Conservation (phyloP, 2,888 invertebrate species). For the Drosophila demipolita region DNA sequence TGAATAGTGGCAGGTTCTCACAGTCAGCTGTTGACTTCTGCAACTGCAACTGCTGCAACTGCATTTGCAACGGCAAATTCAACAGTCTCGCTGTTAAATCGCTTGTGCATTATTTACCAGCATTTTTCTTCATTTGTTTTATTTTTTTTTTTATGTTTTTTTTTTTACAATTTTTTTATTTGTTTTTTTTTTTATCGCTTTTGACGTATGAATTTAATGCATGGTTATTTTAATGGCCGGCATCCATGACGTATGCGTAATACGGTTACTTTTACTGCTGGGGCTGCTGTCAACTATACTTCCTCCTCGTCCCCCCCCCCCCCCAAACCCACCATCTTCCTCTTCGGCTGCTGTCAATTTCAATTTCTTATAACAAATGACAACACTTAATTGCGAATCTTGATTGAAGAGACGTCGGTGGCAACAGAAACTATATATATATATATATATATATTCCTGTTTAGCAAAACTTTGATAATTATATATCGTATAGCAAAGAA, state of each 20-base stretch:
- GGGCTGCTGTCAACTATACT: conserved; percentile 1
- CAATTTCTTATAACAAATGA: neutral
- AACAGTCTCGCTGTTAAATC: conserved; percentile 68
- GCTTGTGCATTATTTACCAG: conserved; percentile 62
- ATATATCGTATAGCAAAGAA: neutral
- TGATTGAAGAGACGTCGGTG: neutral
- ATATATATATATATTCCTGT: neutral
- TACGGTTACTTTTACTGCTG: conserved; percentile 35
- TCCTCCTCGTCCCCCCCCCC: neutral
- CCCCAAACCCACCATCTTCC: neutral
- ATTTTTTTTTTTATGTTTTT: neutral
- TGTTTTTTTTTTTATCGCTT: conserved; percentile 1
- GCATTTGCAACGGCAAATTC: conserved; percentile 34
- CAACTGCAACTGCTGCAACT: conserved; percentile 22
- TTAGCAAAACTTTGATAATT: neutral
- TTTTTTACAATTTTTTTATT: neutral
- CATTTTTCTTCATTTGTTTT: conserved; percentile 16
- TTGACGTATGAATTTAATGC: conserved; percentile 53
- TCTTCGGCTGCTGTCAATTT: neutral
- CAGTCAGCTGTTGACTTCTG: conserved; percentile 28
- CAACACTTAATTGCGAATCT: neutral
- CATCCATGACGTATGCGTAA: conserved; percentile 71
- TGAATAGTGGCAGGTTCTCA: conserved; percentile 50
- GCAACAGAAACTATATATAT: too few species aligned
- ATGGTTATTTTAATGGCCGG: conserved; percentile 63